Evolutionary conservation across 2,797 vertebrate species (phyloP).

Genomic region (Gambelia wislizenii): DNA sequence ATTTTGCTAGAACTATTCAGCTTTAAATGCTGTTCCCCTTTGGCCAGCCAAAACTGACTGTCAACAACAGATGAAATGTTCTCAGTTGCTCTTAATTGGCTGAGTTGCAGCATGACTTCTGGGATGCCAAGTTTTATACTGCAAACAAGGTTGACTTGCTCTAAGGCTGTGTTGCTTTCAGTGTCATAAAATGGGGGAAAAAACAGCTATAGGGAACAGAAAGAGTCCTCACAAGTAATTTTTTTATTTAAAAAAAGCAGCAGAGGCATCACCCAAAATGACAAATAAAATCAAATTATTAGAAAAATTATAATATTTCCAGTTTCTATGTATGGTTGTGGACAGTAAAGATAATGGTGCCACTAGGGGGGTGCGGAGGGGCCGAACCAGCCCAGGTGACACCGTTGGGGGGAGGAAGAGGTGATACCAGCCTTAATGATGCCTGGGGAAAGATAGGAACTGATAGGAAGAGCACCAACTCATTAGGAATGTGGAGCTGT

Average conservation of each 20-base stretch:
- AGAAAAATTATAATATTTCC: not conserved
- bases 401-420: too few relatives aligned
- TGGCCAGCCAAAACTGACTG: not conserved
- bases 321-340: too few relatives aligned
- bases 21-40: not conserved
- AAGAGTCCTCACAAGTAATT: not conserved
- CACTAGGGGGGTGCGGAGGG: too few relatives aligned
- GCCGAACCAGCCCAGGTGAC: too few relatives aligned
- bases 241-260: not conserved
- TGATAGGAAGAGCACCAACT: too few relatives aligned
- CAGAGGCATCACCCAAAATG: too few relatives aligned
- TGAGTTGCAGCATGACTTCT: not conserved
- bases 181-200: not conserved
- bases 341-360: too few relatives aligned
- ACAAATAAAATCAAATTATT: not conserved
- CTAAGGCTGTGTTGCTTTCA: not conserved
- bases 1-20: not conserved
- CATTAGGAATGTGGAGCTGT: not conserved
- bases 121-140: conserved; percentile 9
- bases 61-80: not conserved
- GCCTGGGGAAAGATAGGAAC: too few relatives aligned
- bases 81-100: not conserved
- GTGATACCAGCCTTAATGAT: too few relatives aligned
- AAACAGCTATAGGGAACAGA: not conserved
- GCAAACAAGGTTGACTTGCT: not conserved